Percentiles rank a stretch among this genome's conserved stretches.
Evolutionary conservation across 2,797 vertebrate genomes (phyloP).

Genomic region (Brachyrhaphis roseni): DNA sequence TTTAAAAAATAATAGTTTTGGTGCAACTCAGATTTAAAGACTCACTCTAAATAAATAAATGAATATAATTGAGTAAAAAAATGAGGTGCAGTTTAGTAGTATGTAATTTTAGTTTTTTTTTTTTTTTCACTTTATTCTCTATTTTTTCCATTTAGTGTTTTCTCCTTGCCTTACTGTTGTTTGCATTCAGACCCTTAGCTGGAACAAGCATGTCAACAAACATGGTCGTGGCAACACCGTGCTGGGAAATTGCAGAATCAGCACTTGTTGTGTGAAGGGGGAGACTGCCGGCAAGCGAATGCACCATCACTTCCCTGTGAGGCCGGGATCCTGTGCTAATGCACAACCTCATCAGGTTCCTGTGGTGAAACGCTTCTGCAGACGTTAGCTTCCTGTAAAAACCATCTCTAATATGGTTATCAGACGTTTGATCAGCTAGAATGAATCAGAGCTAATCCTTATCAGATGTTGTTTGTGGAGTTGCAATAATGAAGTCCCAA

Average conservation of each 20-base stretch:
- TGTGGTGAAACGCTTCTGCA: constrained; percentile 32
- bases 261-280: constrained; percentile 58
- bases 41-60: not conserved
- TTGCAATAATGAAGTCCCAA: constrained; percentile 3
- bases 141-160: not conserved
- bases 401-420: constrained; percentile 34
- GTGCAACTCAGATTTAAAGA: not conserved
- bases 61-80: not conserved
- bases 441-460: constrained; percentile 27
- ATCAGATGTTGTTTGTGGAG: constrained; percentile 37
- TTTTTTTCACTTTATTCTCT: not conserved
- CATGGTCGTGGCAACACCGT: constrained; percentile 50
- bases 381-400: constrained; percentile 51
- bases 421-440: constrained; percentile 35
- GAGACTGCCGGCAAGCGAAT: constrained; percentile 56
- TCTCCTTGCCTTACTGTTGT: not conserved
- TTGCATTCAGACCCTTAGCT: constrained; percentile 23
- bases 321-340: constrained; percentile 37
- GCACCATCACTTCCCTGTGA: constrained; percentile 47
- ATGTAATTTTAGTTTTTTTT: not conserved
- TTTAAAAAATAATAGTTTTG: not conserved
- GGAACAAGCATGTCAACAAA: constrained; percentile 36
- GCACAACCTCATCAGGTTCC: constrained; percentile 46
- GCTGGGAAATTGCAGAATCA: constrained; percentile 61
- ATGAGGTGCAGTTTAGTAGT: not conserved